Percentiles rank a stretch among this genome's conserved stretches.
Evolutionary conservation across 2,888 invertebrate genomes (phyloP).

Genomic region (Petrolisthes manimaculis): DNA sequence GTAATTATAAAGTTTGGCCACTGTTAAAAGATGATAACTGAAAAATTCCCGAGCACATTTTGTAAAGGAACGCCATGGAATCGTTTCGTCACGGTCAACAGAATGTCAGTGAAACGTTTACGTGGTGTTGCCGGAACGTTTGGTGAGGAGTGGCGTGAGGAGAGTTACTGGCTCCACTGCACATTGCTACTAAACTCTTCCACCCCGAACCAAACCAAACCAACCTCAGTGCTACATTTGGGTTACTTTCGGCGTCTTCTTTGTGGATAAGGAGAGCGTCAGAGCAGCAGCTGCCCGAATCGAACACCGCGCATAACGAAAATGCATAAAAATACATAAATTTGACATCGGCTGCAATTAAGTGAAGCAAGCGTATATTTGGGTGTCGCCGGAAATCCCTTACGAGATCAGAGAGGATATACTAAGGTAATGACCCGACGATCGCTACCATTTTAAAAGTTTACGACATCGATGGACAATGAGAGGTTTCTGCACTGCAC

Average conservation of each 20-base stretch:
- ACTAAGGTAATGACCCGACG: background rate
- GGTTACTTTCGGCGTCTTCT: background rate
- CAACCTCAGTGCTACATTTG: too few relatives aligned
- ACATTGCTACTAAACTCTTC: too few relatives aligned
- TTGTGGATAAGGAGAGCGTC: background rate
- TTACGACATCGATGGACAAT: conserved; percentile 27
- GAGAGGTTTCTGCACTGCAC: background rate
- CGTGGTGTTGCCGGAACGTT: too few relatives aligned
- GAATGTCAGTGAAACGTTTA: too few relatives aligned
- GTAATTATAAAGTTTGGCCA: too few relatives aligned
- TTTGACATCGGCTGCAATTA: background rate
- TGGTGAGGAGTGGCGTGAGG: too few relatives aligned
- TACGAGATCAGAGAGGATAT: conserved; percentile 25
- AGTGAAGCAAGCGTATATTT: background rate
- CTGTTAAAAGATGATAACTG: too few relatives aligned
- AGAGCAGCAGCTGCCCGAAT: background rate
- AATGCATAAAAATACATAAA: background rate
- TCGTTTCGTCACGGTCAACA: too few relatives aligned
- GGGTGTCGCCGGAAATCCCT: conserved; percentile 26
- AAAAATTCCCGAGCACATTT: too few relatives aligned
- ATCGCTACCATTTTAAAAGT: conserved; percentile 10
- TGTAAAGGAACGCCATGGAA: too few relatives aligned
- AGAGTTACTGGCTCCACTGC: too few relatives aligned
- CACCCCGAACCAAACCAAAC: too few relatives aligned
- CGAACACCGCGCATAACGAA: background rate